phyloP scores from a whole-genome alignment of 2,888 invertebrate genomes.

The Eupeodes luniger region DNA sequence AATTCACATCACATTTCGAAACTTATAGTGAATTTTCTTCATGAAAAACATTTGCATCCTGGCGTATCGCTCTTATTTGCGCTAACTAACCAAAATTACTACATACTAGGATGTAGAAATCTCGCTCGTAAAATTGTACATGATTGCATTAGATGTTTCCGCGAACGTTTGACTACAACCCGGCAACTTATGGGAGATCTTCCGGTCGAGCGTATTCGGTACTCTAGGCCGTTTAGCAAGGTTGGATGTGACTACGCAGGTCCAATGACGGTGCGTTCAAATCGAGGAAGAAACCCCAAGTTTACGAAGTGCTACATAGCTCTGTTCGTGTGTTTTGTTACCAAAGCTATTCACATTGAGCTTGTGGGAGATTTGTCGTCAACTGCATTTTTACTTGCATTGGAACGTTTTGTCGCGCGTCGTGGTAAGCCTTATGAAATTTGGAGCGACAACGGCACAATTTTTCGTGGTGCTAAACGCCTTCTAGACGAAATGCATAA shows the following conservation, averaged over 20 bases:
- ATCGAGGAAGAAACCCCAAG: conserved; percentile 20
- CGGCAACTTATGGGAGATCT: conserved; percentile 58
- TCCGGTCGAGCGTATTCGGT: conserved; percentile 37
- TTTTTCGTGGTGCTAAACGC: no score
- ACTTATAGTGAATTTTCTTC: conserved; percentile 7
- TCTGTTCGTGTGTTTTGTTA: conserved; percentile 46
- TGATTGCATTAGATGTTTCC: conserved; percentile 46
- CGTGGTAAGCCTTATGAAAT: conserved; percentile 32
- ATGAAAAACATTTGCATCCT: conserved; percentile 20
- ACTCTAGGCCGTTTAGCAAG: conserved; percentile 43
- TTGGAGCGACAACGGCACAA: no score
- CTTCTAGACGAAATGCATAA: no score
- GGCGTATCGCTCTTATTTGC: neutral
- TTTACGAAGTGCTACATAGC: conserved; percentile 43
- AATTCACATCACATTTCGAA: conserved; percentile 16
- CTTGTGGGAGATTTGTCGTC: conserved; percentile 45
- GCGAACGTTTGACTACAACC: conserved; percentile 13
- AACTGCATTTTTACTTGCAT: conserved; percentile 21
- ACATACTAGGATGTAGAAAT: conserved; percentile 35
- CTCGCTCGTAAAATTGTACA: conserved; percentile 42
- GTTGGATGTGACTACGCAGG: conserved; percentile 50
- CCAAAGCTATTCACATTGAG: conserved; percentile 58
- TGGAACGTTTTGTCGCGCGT: conserved; percentile 40
- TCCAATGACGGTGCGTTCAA: conserved; percentile 15
- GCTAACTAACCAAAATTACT: conserved; percentile 16